Conservation (phyloP, 2,888 invertebrate genomes). For the Penaeus monodon region DNA sequence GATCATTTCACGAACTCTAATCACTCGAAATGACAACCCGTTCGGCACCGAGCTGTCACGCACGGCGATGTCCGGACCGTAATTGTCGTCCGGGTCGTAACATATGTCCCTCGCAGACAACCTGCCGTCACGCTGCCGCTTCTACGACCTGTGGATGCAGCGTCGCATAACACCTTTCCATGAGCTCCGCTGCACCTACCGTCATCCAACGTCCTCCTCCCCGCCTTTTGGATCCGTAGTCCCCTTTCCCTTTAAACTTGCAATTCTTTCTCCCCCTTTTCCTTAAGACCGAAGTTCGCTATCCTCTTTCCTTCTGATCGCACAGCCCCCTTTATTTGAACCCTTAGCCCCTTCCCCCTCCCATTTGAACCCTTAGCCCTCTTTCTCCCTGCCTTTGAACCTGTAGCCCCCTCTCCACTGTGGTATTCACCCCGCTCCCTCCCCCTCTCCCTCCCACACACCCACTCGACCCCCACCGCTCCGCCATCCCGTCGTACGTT, state of each 20-base stretch:
- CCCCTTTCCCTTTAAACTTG: background rate
- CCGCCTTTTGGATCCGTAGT: background rate
- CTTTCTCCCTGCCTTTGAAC: constrained; percentile 19
- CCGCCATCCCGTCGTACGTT: no score
- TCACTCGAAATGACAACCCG: no score
- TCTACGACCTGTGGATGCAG: no score
- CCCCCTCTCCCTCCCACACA: background rate
- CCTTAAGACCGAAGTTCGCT: background rate
- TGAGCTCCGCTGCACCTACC: background rate
- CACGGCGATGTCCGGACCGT: no score
- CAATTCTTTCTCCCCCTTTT: background rate
- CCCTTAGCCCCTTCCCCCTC: background rate
- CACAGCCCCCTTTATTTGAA: background rate
- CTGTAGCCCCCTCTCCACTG: constrained; percentile 1
- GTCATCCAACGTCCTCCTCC: no score
- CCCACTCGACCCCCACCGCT: no score
- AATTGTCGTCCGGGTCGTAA: no score
- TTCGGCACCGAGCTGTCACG: no score
- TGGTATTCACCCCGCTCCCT: constrained; percentile 3
- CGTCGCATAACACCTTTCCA: background rate
- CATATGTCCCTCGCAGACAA: no score
- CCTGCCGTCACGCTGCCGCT: no score
- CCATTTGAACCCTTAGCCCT: background rate
- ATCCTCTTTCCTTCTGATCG: no score
- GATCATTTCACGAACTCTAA: no score